A percentile compares a stretch with the other conserved stretches of the same genome.
Evolutionary conservation across 2,888 invertebrate genomes (phyloP).

Genomic region (Pegoplata infirma): DNA sequence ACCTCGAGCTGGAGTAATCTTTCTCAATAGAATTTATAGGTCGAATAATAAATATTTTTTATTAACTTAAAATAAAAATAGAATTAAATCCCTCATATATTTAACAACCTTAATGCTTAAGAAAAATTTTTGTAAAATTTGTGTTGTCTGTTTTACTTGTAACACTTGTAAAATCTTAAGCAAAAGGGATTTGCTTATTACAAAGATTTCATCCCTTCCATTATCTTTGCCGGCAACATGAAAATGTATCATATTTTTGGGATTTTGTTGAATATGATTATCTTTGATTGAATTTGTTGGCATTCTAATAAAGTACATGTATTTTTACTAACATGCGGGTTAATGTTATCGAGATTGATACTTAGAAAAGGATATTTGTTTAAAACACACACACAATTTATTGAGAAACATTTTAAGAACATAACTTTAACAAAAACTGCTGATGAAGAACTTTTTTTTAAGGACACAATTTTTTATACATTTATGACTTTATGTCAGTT

Average conservation of each 20-base stretch:
- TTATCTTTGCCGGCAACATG: no score
- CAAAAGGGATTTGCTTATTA: background rate
- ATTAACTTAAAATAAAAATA: no score
- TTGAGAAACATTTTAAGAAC: background rate
- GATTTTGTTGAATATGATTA: conserved; percentile 25
- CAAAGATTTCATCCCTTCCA: background rate
- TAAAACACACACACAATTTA: background rate
- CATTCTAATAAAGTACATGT: conserved; percentile 17
- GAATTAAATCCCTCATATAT: no score
- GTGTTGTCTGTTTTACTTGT: background rate
- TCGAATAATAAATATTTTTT: no score
- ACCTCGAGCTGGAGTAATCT: no score
- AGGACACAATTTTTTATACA: background rate
- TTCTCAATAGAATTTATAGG: no score
- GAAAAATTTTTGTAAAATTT: background rate
- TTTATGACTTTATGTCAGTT: conserved; percentile 1
- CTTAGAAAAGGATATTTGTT: background rate
- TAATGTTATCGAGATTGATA: background rate
- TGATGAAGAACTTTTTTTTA: conserved; percentile 9
- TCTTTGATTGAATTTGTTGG: conserved; percentile 42
- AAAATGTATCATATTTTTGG: background rate
- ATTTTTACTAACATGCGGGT: background rate
- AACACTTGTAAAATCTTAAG: background rate
- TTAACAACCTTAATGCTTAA: background rate
- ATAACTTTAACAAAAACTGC: background rate